Conservation (phyloP, 2,113 vertebrate genomes). For the Epinephelus fuscoguttatus region DNA sequence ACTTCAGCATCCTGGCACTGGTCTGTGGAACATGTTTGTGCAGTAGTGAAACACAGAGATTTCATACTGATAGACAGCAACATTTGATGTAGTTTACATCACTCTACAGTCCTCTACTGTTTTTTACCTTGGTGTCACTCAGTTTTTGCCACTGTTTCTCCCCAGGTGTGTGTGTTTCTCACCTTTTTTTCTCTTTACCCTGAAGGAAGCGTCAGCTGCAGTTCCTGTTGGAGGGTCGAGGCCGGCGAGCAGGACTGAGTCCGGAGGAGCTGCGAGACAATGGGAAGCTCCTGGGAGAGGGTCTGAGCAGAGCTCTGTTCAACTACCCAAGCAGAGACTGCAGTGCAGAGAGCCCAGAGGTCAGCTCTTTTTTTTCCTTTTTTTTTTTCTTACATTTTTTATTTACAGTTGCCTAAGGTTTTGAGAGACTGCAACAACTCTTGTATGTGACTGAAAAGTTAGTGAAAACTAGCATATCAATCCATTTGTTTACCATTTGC, state of each 20-base stretch:
- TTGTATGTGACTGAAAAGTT: background rate
- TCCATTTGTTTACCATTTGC: background rate
- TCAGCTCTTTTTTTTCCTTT: constrained; percentile 59
- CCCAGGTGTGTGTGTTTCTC: constrained; percentile 5
- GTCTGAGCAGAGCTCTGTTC: constrained; percentile 87
- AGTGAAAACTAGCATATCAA: background rate
- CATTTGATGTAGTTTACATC: constrained; percentile 46
- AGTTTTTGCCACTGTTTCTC: constrained; percentile 25
- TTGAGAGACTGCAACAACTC: background rate
- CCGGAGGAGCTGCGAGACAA: constrained; percentile 90
- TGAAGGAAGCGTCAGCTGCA: constrained; percentile 93
- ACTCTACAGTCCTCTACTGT: constrained; percentile 1
- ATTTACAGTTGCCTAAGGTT: background rate
- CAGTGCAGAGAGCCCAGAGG: constrained; percentile 90
- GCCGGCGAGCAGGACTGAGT: constrained; percentile 86
- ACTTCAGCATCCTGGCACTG: constrained; percentile 65
- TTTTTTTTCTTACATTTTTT: background rate
- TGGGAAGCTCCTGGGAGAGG: constrained; percentile 89
- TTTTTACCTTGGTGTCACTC: constrained; percentile 16
- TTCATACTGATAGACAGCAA: constrained; percentile 42
- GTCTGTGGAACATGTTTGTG: constrained; percentile 68
- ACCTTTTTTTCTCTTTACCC: constrained; percentile 43
- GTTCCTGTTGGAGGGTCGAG: constrained; percentile 91
- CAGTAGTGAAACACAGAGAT: constrained; percentile 52
- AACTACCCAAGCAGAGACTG: constrained; percentile 91